phyloP scores from a whole-genome alignment of 2,113 vertebrate genomes.

The Peromyscus maniculatus region DNA sequence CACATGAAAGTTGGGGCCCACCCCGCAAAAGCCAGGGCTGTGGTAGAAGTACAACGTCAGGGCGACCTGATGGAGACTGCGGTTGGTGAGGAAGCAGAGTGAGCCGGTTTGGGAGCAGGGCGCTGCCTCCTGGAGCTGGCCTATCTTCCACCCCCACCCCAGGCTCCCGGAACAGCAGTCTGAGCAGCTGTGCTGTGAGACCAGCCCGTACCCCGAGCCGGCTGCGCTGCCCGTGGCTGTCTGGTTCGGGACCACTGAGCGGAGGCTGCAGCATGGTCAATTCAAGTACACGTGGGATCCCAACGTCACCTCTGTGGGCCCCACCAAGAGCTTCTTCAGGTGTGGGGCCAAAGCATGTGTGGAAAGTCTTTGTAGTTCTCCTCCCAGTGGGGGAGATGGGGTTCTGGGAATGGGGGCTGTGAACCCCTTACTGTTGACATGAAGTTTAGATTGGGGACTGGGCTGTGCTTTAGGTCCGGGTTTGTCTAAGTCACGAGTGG shows the following conservation, averaged over 20 bases:
- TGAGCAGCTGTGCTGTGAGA: constrained; percentile 91
- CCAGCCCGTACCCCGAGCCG: constrained; percentile 89
- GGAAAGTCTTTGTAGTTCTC: background rate
- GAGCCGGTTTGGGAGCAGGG: background rate
- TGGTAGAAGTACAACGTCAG: background rate
- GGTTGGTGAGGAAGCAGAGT: background rate
- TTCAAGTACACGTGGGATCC: constrained; percentile 95
- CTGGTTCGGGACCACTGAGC: constrained; percentile 90
- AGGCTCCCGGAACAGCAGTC: constrained; percentile 90
- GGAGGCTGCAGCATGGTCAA: constrained; percentile 87
- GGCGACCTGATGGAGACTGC: background rate
- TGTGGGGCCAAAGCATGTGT: constrained; percentile 68
- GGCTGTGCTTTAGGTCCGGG: background rate
- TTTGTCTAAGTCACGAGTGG: background rate
- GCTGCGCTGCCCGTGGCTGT: constrained; percentile 90
- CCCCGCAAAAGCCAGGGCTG: background rate
- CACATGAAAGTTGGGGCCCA: background rate
- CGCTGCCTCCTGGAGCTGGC: accelerated
- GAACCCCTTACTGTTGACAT: background rate
- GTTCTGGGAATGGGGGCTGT: background rate
- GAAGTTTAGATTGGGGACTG: background rate
- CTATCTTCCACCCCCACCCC: background rate
- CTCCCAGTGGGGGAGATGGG: accelerated
- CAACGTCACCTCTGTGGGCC: constrained; percentile 92
- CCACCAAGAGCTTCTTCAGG: constrained; percentile 95